Evolutionary conservation across 2,888 invertebrate genomes (phyloP), one percentile per base, ranked within the genome.

Genomic region (Rhimphoctona megacephalus): DNA sequence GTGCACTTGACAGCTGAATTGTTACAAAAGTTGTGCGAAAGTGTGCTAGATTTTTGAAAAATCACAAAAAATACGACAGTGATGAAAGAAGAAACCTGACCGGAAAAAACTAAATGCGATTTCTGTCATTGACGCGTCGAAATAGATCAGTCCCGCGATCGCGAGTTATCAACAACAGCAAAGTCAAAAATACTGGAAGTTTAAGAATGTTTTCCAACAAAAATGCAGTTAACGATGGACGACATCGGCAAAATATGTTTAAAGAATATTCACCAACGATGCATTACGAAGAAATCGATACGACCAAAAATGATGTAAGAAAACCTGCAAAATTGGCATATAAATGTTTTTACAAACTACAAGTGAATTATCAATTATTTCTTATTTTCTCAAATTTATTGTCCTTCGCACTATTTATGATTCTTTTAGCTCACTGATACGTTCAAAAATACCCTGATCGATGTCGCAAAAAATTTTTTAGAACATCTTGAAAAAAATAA

Each of bases 361-460:
- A 46, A 43, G 11, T n/a, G 9, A 39, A 39, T 5, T 11, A 46
- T 49, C 3, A 1, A 57, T 54, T 25, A 30, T 30, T 39, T 39
- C n/a, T 49, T 17, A 19, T 19, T 49, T 49, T n/a, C 1, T 7
- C 1, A 4, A 49, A 19, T 19, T 49, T n/a, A 49, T 49, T 19
- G 49, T 30, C 17, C 4, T 17, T 61, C 6, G 25, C 57, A 25
- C 25, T 67, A 67, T 22, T 52, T 69, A n/a, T 14, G 14, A 57
- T 43, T 19, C 25, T 78, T 90, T 83, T 94, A 96, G 96, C 92
- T 96, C 88, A 95, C 95, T 64, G 92, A 94, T 83, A 93, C 93
- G 49, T 95, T 95, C 88, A 93, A 94, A 92, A 93, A 89, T 88
- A 95, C 92, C 91, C 89, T 95, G 90, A 88, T 92, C 88, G 90